A percentile compares a stretch with the other conserved stretches of the same genome.
Evolutionary conservation across 1,140 invertebrate genomes (phyloP).

Genomic region (Lasaia peninsularis): DNA sequence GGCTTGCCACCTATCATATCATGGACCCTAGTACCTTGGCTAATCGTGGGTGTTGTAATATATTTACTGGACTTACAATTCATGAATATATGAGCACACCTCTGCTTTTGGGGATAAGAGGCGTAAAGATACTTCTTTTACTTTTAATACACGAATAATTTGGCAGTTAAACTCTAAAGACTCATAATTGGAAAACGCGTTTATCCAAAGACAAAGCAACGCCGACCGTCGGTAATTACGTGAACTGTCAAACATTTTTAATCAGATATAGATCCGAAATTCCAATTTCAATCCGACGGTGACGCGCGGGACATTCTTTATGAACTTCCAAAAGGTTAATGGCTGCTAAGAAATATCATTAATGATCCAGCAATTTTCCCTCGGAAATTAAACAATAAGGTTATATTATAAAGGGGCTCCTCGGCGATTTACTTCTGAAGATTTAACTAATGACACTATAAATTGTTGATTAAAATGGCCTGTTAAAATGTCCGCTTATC

Average conservation of each 20-base stretch:
- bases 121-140: no score
- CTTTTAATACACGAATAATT: no score
- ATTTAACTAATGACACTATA: background rate
- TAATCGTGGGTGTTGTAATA: no score
- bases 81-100: no score
- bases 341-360: slow-evolving; percentile 6
- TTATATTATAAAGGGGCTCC: slow-evolving; percentile 6
- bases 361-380: slow-evolving; percentile 5
- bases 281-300: slow-evolving; percentile 4
- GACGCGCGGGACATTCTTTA: slow-evolving; percentile 3
- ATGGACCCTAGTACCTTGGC: no score
- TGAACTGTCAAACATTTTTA: slow-evolving; percentile 8
- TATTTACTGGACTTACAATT: no score
- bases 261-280: slow-evolving; percentile 8
- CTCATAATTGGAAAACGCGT: background rate
- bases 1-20: no score
- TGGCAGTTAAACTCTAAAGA: background rate
- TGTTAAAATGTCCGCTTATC: background rate
- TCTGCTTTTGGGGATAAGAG: no score
- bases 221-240: background rate
- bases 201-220: background rate
- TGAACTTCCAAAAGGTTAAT: slow-evolving; percentile 8
- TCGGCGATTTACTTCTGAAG: background rate
- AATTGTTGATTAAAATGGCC: background rate
- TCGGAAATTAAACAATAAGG: slow-evolving; percentile 9